A percentile compares a stretch with the other conserved stretches of the same genome.
phyloP scores from a whole-genome alignment of 2,113 vertebrate species.

The Neoarius graeffei region DNA sequence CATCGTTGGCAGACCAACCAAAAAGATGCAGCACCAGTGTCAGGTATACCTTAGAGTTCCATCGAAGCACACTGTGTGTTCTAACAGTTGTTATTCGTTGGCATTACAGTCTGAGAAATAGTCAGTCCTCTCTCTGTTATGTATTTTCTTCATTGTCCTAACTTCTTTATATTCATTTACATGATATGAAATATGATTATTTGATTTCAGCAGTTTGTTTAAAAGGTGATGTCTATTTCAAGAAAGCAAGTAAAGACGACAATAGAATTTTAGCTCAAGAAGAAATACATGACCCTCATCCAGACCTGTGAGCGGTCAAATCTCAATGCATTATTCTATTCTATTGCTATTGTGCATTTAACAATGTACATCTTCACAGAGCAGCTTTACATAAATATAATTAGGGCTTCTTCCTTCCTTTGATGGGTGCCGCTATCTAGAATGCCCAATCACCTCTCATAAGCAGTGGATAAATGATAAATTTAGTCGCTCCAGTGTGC shows the following conservation, averaged over 20 bases:
- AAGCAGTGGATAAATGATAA: background rate
- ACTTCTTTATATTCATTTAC: background rate
- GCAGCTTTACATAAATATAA: too few relatives aligned
- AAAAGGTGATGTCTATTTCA: background rate
- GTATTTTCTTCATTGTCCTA: background rate
- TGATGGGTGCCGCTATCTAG: background rate
- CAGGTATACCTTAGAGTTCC: conserved; percentile 75
- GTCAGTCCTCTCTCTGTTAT: background rate
- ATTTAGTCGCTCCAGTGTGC: background rate
- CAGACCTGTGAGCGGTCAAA: background rate
- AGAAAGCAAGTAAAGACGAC: background rate
- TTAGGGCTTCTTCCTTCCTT: background rate
- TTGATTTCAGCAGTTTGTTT: background rate
- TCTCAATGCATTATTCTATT: background rate
- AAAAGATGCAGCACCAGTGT: conserved; percentile 95
- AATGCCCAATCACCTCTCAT: too few relatives aligned
- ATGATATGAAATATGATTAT: background rate
- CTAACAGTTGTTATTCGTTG: background rate
- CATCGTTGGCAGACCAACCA: conserved; percentile 93
- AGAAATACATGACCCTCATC: background rate
- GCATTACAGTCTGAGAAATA: background rate
- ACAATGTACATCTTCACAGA: too few relatives aligned
- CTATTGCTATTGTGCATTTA: too few relatives aligned
- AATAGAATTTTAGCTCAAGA: background rate
- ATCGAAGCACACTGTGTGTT: background rate